Evolutionary conservation across 2,113 vertebrate genomes (phyloP).

Genomic region (Aspiorhynchus laticeps): DNA sequence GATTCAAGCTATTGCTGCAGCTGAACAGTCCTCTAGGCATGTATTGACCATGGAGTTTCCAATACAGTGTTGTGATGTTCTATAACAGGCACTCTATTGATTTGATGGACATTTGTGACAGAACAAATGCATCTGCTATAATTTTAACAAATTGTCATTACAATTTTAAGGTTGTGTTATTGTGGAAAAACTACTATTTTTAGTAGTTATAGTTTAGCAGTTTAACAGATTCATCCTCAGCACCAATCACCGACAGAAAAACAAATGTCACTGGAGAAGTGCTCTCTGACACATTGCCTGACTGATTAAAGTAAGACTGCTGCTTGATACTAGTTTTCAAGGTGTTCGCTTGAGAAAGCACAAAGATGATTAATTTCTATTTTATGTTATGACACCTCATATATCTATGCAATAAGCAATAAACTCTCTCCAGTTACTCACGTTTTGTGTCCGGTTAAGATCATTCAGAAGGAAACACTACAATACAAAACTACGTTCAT

Average conservation of each 20-base stretch:
- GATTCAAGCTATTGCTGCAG: constrained; percentile 5
- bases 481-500: neutral
- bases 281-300: neutral
- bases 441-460: neutral
- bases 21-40: constrained; percentile 1
- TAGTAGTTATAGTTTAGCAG: neutral
- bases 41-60: constrained; percentile 28
- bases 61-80: constrained; percentile 26
- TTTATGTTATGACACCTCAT: neutral
- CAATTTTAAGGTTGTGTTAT: neutral
- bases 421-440: neutral
- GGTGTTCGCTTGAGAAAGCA: neutral
- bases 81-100: constrained; percentile 31
- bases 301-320: neutral
- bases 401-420: neutral
- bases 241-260: neutral
- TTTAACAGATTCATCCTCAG: neutral
- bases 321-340: neutral
- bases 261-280: neutral
- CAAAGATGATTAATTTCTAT: neutral
- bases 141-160: neutral
- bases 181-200: neutral
- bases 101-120: constrained; percentile 11
- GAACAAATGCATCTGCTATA: neutral
- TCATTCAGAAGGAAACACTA: neutral